Percentiles rank a stretch among this genome's conserved stretches.
phyloP scores from a whole-genome alignment of 2,888 invertebrate species.

The Drosophila mimetica region DNA sequence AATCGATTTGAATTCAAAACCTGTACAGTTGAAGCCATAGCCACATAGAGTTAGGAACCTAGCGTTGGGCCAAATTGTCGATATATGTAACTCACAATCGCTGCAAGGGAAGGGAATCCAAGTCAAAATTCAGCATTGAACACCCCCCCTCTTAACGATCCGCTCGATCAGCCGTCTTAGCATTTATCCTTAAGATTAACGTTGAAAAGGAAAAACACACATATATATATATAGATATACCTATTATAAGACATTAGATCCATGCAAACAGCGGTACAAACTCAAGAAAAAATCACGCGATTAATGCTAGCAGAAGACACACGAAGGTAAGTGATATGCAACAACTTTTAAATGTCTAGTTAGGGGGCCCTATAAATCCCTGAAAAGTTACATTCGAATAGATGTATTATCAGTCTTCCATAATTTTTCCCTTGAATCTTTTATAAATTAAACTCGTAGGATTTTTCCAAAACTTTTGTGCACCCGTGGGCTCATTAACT shows the following conservation, averaged over 20 bases:
- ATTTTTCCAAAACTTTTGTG: background rate
- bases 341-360: constrained; percentile 12
- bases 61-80: constrained; percentile 37
- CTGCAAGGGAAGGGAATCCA: constrained; percentile 8
- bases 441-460: too few species aligned
- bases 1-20: constrained; percentile 35
- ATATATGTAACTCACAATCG: constrained; percentile 28
- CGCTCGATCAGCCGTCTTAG: constrained; percentile 33
- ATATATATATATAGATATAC: constrained; percentile 7
- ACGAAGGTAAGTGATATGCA: constrained; percentile 29
- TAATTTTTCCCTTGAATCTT: background rate
- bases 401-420: constrained; percentile 1
- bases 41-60: constrained; percentile 27
- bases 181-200: constrained; percentile 14
- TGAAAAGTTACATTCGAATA: background rate
- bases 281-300: constrained; percentile 36
- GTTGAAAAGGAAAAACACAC: constrained; percentile 5
- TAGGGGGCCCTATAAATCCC: background rate
- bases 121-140: constrained; percentile 6
- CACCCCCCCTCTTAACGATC: constrained; percentile 13
- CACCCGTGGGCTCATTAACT: constrained; percentile 1
- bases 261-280: constrained; percentile 74
- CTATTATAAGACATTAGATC: constrained; percentile 41
- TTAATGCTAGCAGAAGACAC: constrained; percentile 18
- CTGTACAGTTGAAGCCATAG: constrained; percentile 48